Percentiles rank a stretch among this genome's conserved stretches.
phyloP scores from a whole-genome alignment of 2,113 vertebrate species.

The Halcyon malimbica region DNA sequence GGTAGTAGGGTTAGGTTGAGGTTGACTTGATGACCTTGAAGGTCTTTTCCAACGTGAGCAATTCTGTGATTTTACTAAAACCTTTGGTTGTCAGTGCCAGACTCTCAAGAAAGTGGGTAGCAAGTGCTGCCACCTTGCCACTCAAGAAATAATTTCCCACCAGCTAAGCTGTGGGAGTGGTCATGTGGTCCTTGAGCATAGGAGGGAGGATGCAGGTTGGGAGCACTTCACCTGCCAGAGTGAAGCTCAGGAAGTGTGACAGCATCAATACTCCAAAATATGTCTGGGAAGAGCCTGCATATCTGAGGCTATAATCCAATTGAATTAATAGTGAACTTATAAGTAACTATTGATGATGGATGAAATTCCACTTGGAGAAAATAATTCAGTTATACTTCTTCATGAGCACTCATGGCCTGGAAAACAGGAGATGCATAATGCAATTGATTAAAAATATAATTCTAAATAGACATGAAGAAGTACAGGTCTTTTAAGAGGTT shows the following conservation, averaged over 20 bases:
- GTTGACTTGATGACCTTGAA: too few relatives aligned
- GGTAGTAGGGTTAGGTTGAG: too few relatives aligned
- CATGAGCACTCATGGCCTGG: fast-evolving
- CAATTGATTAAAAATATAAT: neutral
- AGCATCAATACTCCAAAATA: neutral
- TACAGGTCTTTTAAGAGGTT: neutral
- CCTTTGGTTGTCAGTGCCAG: neutral
- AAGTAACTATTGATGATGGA: neutral
- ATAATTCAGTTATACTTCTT: neutral
- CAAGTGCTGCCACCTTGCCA: neutral
- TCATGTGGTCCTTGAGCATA: neutral
- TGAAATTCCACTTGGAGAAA: neutral
- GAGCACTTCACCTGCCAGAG: neutral
- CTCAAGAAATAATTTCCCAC: neutral
- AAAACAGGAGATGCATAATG: neutral
- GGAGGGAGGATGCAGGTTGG: neutral
- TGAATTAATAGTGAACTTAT: neutral
- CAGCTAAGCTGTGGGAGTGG: neutral
- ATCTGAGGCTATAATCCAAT: neutral
- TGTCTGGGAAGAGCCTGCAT: neutral
- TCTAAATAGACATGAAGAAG: neutral
- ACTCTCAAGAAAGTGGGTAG: neutral
- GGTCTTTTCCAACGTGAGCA: too few relatives aligned
- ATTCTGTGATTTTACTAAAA: neutral
- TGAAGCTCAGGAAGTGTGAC: neutral